phyloP scores from a whole-genome alignment of 2,888 invertebrate genomes.

The Agapostemon virescens region DNA sequence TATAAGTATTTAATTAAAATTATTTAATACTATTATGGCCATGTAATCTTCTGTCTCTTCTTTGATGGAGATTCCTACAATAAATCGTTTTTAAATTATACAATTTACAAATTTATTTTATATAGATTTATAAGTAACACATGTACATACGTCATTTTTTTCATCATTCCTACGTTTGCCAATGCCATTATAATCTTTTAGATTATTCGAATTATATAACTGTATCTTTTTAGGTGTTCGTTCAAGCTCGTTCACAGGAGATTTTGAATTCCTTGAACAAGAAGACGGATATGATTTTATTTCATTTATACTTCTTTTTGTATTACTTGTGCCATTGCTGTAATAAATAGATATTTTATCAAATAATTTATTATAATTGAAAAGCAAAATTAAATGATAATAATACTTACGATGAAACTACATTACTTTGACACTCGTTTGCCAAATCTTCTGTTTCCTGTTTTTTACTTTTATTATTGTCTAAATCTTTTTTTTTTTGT shows the following conservation, averaged over 20 bases:
- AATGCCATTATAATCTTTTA: constrained; percentile 28
- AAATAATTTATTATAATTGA: background rate
- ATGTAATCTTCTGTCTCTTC: constrained; percentile 65
- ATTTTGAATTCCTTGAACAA: constrained; percentile 38
- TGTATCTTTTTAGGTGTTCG: constrained; percentile 56
- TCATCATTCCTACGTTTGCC: constrained; percentile 42
- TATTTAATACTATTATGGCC: constrained; percentile 51
- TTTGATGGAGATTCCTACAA: constrained; percentile 53
- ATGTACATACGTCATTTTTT: constrained; percentile 50
- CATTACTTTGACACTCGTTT: background rate
- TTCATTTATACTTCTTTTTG: constrained; percentile 3
- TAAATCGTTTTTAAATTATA: background rate
- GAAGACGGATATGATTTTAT: constrained; percentile 1
- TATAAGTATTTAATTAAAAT: constrained; percentile 26
- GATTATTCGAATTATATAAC: constrained; percentile 39
- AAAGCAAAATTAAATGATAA: background rate
- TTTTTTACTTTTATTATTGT: constrained; percentile 36
- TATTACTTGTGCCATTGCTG: constrained; percentile 12
- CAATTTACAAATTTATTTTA: background rate
- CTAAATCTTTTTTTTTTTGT: constrained; percentile 65
- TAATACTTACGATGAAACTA: constrained; percentile 20
- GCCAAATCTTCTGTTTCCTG: background rate
- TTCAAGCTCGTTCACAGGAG: constrained; percentile 43
- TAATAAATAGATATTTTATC: background rate
- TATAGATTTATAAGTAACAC: background rate